Percentiles rank a stretch among this genome's conserved stretches.
These are phyloP conservation scores for Mixornis gularis DNA, from an alignment of 2,113 vertebrate species.

Conservation along the genomic window DNA sequence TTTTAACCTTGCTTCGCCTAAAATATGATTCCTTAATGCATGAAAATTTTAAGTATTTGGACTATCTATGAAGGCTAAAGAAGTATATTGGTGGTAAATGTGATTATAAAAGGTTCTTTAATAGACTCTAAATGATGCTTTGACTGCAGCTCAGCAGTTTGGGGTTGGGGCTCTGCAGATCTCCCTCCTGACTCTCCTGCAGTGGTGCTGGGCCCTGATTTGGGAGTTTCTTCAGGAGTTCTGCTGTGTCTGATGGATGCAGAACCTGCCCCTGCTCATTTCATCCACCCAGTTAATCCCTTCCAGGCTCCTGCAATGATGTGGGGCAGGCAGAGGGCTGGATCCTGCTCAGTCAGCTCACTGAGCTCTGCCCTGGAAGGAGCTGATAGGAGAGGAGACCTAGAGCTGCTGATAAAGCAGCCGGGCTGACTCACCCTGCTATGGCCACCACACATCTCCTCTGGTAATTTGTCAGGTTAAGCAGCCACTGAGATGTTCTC, in stretches of 20 bases:
- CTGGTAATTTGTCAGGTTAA: not conserved
- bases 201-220: not conserved
- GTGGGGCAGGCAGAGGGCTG: not conserved
- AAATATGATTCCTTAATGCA: conserved; percentile 67
- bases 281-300: not conserved
- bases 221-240: not conserved
- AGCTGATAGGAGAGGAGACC: not conserved
- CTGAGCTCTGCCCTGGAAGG: not conserved
- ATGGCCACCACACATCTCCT: not conserved
- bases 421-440: not conserved
- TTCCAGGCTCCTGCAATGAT: not conserved
- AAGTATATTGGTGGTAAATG: conserved; percentile 41
- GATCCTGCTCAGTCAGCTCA: not conserved
- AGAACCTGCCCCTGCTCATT: not conserved
- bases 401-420: not conserved
- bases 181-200: not conserved
- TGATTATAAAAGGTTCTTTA: conserved; percentile 50
- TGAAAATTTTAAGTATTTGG: conserved; percentile 19
- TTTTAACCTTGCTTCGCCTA: conserved; percentile 28
- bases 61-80: conserved; percentile 15
- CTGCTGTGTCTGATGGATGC: not conserved
- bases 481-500: not conserved
- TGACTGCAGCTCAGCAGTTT: not conserved
- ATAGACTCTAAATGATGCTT: conserved; percentile 42
- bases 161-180: not conserved